These are phyloP conservation scores for Suncus etruscus DNA, from an alignment of 2,113 vertebrate genomes.

Conservation along the genomic window DNA sequence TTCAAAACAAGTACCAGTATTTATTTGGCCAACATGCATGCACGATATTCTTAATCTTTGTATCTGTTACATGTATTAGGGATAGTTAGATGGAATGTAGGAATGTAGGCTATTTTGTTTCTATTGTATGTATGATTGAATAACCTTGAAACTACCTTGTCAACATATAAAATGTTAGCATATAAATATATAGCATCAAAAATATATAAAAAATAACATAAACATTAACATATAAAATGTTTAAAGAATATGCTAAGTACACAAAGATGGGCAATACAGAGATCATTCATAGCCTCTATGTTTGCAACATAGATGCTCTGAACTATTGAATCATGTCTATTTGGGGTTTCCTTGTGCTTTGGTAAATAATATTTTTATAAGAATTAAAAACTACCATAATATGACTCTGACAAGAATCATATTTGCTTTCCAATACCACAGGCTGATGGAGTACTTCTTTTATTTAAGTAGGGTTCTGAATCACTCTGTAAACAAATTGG, in stretches of 20 bases:
- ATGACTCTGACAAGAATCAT: background rate
- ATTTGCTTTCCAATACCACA: background rate
- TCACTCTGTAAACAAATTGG: background rate
- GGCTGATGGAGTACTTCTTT: background rate
- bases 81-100: background rate
- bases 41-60: background rate
- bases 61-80: background rate
- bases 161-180: too few species aligned
- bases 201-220: background rate
- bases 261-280: too few species aligned
- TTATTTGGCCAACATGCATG: background rate
- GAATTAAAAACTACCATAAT: background rate
- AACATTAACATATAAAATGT: too few species aligned
- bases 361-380: background rate
- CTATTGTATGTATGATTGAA: background rate
- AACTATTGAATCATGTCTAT: too few species aligned
- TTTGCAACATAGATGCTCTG: too few species aligned
- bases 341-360: background rate
- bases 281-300: too few species aligned
- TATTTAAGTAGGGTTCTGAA: background rate
- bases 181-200: too few species aligned
- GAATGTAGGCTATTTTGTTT: background rate
- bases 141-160: background rate
- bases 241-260: too few species aligned
- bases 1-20: background rate